Percentiles rank a stretch among this genome's conserved stretches.
These are phyloP conservation scores for Solenodon paradoxus DNA, from an alignment of 2,113 vertebrate genomes.

Conservation along the genomic window DNA sequence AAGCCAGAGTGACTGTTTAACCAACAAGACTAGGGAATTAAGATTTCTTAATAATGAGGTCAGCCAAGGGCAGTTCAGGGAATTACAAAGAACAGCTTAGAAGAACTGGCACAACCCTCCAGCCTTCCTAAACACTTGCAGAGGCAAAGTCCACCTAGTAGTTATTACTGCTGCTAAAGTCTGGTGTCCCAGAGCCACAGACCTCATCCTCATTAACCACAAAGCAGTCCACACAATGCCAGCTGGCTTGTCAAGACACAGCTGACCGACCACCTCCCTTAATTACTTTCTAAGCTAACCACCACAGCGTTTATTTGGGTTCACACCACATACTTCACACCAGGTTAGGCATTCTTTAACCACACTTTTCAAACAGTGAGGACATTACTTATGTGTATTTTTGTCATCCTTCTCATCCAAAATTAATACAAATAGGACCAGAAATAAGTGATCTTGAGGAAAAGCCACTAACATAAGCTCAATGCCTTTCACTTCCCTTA, in stretches of 20 bases:
- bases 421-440: background rate
- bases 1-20: conserved; percentile 61
- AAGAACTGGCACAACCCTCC: conserved; percentile 7
- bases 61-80: conserved; percentile 62
- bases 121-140: background rate
- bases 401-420: background rate
- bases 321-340: background rate
- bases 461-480: background rate
- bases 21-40: conserved; percentile 62
- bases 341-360: background rate
- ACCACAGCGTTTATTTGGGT: background rate
- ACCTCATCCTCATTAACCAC: conserved; percentile 47
- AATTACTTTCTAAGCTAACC: conserved; percentile 1
- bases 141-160: conserved; percentile 48
- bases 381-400: background rate
- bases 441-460: background rate
- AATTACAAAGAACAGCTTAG: conserved; percentile 18
- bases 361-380: background rate
- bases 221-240: background rate
- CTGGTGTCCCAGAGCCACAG: background rate
- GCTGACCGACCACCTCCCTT: background rate
- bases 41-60: conserved; percentile 71
- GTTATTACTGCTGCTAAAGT: background rate
- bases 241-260: background rate
- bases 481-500: background rate